Evolutionary conservation across 2,888 invertebrate genomes (phyloP).

Genomic region (Apodemia mormo): DNA sequence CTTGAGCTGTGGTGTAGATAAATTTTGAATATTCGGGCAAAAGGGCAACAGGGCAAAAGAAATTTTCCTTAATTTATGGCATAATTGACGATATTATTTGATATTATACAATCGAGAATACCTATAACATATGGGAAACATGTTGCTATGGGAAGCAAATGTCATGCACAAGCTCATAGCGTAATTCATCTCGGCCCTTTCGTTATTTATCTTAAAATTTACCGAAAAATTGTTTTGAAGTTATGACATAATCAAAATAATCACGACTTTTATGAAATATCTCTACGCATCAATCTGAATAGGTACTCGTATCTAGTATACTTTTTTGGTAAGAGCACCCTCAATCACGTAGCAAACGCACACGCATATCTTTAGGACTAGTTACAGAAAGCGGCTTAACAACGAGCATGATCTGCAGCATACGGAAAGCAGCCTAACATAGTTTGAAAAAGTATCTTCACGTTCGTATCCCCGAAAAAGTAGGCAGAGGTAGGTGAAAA

Average conservation of each 20-base stretch:
- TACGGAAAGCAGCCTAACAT: too few species aligned
- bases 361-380: neutral
- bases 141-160: constrained; percentile 1
- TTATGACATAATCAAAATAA: neutral
- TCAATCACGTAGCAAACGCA: neutral
- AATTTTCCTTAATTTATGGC: too few species aligned
- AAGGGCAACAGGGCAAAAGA: too few species aligned
- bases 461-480: too few species aligned
- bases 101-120: too few species aligned
- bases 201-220: neutral
- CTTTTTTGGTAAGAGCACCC: neutral
- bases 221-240: neutral
- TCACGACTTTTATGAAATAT: neutral
- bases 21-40: too few species aligned
- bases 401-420: too few species aligned
- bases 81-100: too few species aligned
- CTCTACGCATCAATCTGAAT: neutral
- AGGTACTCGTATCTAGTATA: neutral
- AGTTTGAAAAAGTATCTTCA: too few species aligned
- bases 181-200: neutral
- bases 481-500: too few species aligned
- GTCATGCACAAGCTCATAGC: neutral
- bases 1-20: too few species aligned
- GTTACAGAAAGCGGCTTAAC: too few species aligned
- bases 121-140: neutral